A percentile compares a stretch with the other conserved stretches of the same genome.
Conservation (phyloP, 2,888 invertebrate species). For the Lithosia quadra region DNA sequence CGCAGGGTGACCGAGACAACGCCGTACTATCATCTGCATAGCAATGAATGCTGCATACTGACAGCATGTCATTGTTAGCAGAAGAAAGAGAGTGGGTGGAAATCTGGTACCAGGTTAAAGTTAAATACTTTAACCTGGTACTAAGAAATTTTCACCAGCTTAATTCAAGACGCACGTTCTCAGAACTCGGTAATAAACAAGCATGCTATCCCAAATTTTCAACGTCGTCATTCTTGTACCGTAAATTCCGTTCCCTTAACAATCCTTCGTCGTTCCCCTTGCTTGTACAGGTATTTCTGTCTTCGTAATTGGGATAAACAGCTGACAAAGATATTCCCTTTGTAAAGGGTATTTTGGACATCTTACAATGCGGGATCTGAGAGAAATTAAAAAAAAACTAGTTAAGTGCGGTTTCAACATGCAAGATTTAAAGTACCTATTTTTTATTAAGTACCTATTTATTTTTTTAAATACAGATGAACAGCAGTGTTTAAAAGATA, state of each 20-base stretch:
- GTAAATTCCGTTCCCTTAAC: slow-evolving; percentile 40
- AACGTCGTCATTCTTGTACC: slow-evolving; percentile 9
- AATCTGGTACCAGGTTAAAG: too few species aligned
- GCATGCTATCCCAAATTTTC: slow-evolving; percentile 21
- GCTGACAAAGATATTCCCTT: slow-evolving; percentile 40
- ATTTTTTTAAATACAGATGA: neutral
- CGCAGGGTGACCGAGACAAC: too few species aligned
- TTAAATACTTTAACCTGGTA: neutral
- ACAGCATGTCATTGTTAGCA: too few species aligned
- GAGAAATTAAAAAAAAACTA: slow-evolving; percentile 1
- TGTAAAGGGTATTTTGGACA: slow-evolving; percentile 33
- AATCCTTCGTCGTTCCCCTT: slow-evolving; percentile 38
- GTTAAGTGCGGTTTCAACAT: neutral
- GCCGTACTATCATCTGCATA: too few species aligned
- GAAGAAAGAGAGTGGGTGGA: too few species aligned
- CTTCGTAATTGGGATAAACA: slow-evolving; percentile 52
- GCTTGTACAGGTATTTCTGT: slow-evolving; percentile 47
- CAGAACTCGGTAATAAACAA: neutral
- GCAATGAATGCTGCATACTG: too few species aligned
- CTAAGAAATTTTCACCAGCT: neutral
- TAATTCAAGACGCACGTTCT: neutral
- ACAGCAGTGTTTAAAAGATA: neutral
- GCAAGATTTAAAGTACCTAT: neutral
- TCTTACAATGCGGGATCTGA: neutral
- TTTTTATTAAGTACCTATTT: too few species aligned